These are phyloP conservation scores for Cephalopachus bancanus DNA, from an alignment of 2,797 vertebrate species.

Conservation along the genomic window DNA sequence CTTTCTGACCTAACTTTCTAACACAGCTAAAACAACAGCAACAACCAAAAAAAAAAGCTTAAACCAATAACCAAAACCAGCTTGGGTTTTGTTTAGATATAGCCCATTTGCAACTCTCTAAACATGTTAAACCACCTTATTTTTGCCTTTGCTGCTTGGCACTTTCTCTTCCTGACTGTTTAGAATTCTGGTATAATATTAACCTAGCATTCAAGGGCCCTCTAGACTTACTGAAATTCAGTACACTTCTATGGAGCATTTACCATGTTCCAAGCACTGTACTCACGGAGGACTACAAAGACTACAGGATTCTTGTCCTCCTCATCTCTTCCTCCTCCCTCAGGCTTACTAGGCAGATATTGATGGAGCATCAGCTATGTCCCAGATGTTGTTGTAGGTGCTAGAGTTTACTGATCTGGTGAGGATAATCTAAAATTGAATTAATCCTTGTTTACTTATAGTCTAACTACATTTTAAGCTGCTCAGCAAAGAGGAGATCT, in stretches of 20 bases:
- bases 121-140: neutral
- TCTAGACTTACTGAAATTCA: neutral
- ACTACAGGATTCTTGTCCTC: neutral
- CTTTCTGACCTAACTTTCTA: constrained; percentile 21
- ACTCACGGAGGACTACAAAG: neutral
- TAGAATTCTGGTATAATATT: neutral
- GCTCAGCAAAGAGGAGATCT: neutral
- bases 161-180: neutral
- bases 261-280: neutral
- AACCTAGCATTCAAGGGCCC: neutral
- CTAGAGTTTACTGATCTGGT: neutral
- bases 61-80: neutral
- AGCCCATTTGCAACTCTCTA: neutral
- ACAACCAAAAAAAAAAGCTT: neutral
- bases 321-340: neutral
- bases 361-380: neutral
- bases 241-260: neutral
- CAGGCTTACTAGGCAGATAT: neutral
- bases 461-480: neutral
- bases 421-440: neutral
- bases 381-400: neutral
- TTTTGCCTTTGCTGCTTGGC: neutral
- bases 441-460: neutral
- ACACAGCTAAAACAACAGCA: neutral
- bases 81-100: neutral